phyloP scores from a whole-genome alignment of 2,888 invertebrate species.

The Melolontha melolontha region DNA sequence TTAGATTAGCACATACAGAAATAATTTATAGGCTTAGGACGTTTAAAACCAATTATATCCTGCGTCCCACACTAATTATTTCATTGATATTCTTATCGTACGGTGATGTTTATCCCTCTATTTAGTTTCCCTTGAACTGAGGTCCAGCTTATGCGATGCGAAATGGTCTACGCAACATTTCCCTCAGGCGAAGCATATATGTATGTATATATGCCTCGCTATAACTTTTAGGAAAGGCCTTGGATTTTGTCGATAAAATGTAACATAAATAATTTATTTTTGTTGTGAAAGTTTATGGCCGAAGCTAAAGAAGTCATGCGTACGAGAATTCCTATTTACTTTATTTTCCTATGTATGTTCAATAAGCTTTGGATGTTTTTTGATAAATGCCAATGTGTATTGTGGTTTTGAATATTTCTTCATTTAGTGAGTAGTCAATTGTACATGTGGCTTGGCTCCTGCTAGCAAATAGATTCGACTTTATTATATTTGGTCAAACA shows the following conservation, averaged over 20 bases:
- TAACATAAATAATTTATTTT: conserved; percentile 22
- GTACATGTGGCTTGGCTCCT: too few relatives aligned
- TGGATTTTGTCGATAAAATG: conserved; percentile 9
- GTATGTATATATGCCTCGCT: not conserved
- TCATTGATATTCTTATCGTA: conserved; percentile 32
- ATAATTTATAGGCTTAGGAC: conserved; percentile 30
- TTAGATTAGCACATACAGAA: conserved; percentile 31
- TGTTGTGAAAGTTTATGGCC: conserved; percentile 1
- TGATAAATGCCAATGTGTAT: too few relatives aligned
- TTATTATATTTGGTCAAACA: too few relatives aligned
- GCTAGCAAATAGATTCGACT: too few relatives aligned
- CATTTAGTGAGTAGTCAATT: too few relatives aligned
- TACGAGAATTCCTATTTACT: not conserved
- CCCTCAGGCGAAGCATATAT: conserved; percentile 12
- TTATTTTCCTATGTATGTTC: too few relatives aligned
- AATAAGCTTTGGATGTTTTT: too few relatives aligned
- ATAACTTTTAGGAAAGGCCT: conserved; percentile 4
- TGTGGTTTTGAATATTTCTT: too few relatives aligned
- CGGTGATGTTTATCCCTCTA: conserved; percentile 29
- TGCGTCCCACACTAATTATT: conserved; percentile 28
- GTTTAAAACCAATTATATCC: conserved; percentile 30
- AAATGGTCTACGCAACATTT: conserved; percentile 20
- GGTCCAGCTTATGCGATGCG: conserved; percentile 2
- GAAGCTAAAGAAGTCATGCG: not conserved
- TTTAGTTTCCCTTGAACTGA: conserved; percentile 22